phyloP scores from a whole-genome alignment of 2,888 invertebrate species.

The Scaptomyza polygonia region DNA sequence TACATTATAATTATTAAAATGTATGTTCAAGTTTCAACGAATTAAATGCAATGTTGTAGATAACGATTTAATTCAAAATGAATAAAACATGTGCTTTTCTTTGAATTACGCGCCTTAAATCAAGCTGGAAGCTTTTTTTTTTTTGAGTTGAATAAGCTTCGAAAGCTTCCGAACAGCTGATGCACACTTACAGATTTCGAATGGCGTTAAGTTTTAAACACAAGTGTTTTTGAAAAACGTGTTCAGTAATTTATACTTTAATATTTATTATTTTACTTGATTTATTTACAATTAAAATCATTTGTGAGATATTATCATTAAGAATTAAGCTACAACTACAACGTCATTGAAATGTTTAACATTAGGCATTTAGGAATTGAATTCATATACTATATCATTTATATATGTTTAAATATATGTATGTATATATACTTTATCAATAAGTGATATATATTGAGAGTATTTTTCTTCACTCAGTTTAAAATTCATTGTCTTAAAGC shows the following conservation, averaged over 20 bases:
- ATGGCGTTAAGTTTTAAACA: not conserved
- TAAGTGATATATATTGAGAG: slow-evolving; percentile 28
- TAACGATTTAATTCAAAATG: not conserved
- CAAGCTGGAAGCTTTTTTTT: slow-evolving; percentile 15
- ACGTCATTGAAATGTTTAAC: slow-evolving; percentile 47
- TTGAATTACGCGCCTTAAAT: slow-evolving; percentile 13
- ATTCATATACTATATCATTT: slow-evolving; percentile 44
- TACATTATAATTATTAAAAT: slow-evolving; percentile 21
- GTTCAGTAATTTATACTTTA: not conserved
- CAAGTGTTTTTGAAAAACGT: slow-evolving; percentile 5
- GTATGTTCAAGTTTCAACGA: not conserved
- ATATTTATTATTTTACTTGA: slow-evolving; percentile 33
- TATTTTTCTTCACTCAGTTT: slow-evolving; percentile 42
- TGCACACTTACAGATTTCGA: no score
- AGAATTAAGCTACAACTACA: slow-evolving; percentile 51
- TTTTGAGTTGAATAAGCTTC: not conserved
- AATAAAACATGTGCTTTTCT: not conserved
- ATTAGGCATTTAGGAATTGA: slow-evolving; percentile 69
- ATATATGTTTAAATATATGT: slow-evolving; percentile 17
- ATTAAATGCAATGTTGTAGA: not conserved
- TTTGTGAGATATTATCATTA: slow-evolving; percentile 63
- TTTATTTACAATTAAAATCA: slow-evolving; percentile 77
- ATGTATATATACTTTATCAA: slow-evolving; percentile 24
- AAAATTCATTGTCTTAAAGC: slow-evolving; percentile 71
- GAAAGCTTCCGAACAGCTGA: not conserved